Conservation (phyloP, 2,113 vertebrate genomes). For the Cebus imitator region DNA sequence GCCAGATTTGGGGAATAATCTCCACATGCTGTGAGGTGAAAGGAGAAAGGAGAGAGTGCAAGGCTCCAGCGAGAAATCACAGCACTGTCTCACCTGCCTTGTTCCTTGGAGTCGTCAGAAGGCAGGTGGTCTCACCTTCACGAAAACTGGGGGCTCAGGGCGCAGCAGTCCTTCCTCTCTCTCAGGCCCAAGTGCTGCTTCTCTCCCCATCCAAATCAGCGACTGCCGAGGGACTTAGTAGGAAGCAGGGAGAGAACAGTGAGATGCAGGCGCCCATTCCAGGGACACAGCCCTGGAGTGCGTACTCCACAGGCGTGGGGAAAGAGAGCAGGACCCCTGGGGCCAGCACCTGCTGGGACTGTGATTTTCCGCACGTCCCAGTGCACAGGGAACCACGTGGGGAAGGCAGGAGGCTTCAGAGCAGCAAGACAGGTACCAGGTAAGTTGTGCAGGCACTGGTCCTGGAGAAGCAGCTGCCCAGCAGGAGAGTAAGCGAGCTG, state of each 20-base stretch:
- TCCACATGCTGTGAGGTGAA: neutral
- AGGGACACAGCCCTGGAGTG: neutral
- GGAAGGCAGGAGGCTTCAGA: neutral
- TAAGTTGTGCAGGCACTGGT: neutral
- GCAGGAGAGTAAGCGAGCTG: neutral
- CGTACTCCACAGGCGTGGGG: rapidly evolving
- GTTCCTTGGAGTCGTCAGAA: neutral
- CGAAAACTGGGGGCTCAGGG: neutral
- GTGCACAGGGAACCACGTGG: neutral
- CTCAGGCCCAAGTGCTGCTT: neutral
- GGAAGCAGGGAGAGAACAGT: neutral
- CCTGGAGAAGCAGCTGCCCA: neutral
- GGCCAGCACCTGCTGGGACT: neutral
- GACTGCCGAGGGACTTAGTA: neutral
- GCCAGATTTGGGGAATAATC: neutral
- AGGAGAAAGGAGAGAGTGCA: neutral
- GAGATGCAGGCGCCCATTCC: neutral
- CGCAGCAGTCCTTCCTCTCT: neutral
- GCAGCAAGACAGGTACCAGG: neutral
- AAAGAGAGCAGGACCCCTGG: neutral
- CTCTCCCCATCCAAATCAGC: neutral
- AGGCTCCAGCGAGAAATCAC: neutral
- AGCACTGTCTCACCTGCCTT: neutral
- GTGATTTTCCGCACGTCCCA: neutral
- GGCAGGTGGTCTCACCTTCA: neutral